Base-by-base conservation (phyloP, 2,888 invertebrate genomes). In the Augiades crinisus region DNA sequence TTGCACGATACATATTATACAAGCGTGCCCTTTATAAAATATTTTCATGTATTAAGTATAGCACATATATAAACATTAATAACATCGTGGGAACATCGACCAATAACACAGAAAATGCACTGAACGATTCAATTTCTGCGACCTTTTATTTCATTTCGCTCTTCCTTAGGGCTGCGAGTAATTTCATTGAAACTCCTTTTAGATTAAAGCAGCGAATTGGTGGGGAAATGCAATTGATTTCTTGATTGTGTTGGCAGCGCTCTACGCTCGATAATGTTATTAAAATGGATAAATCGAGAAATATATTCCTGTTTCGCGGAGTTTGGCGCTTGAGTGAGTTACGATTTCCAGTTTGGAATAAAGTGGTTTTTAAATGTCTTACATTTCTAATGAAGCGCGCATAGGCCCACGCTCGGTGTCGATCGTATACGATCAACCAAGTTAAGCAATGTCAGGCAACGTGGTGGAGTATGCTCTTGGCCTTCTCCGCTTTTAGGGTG, bases 21-120 rank as follows among this genome's bases (percentile, higher is more conserved):
- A 68, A 66, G 67, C 68, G 69, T 69, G 68, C 64, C 37, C 30
- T 52, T 40, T 45, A 57, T 58, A 37, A 53, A 54, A 49, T 54
- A 22, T 51, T 33, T 41, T 43, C 24, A 36, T 36, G 45, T 47
- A 31, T 47, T 13, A 13, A 41, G 19, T 47, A 55, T 44, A 44
- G 50, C 41, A 52, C 50, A 54, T n/a, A 54, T n/a, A 43, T 16
- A 54, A n/a, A n/a, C n/a, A n/a, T n/a, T n/a, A n/a, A n/a, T n/a
- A n/a, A n/a, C n/a, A n/a, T n/a, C n/a, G n/a, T n/a, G n/a, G n/a
- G n/a, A n/a, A n/a, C n/a, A n/a, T n/a, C n/a, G n/a, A n/a, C n/a
- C n/a, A 38, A 38, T 47, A 47, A 47, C 37, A 46, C 13, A 38
- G 47, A 38, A 38, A 47, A 47, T 47, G 47, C 47, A 37, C 27